Base-by-base conservation (phyloP, 2,797 vertebrate genomes). In the Chrysocyon brachyurus region DNA sequence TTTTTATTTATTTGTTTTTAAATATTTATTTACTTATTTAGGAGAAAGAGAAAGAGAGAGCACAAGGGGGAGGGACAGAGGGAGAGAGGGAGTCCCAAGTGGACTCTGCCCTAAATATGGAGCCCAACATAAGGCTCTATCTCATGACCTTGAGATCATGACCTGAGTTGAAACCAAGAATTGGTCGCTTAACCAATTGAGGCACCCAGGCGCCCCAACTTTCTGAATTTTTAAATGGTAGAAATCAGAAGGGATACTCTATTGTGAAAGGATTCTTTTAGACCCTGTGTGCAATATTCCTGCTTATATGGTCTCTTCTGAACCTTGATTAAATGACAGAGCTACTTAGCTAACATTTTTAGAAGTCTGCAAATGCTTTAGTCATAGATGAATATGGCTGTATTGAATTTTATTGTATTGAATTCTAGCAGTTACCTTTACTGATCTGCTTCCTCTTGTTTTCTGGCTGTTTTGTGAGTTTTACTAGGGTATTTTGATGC, bases 391-490 rank as follows among this genome's bases (percentile, higher is more conserved):
- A 28, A 7, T n/a, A 61, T 33, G 24, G 26, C n/a, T 82, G 0
- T 87, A 83, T 64, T 96, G 83, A 46, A 73, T 87, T 91, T 81
- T 52, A 46, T 40, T 94, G 26, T 72, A 81, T 56, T 63, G 54
- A 94, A 73, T 94, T 21, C 78, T 36, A 49, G n/a, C 6, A 78
- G 59, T 77, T 91, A 52, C 64, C 36, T 93, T 85, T 85, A 40
- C 77, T 93, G 22, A 83, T 82, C 46, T 78, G 33, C 31, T 93
- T 83, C 21, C 12, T 91, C 31, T 75, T 96, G 84, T 15, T 89
- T 97, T 93, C 56, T 94, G 52, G 16, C 4, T 86, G 17, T 95
- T 54, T 66, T 33, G 14, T 36, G 86, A 93, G 31, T 97, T 94
- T 96, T 87, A 88, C 12, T 78, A 63, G n/a, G 16, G 49, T 12